These are phyloP conservation scores for Enteromius unitaeniatus DNA, from an alignment of 2,797 vertebrate species.

Conservation along the genomic window DNA sequence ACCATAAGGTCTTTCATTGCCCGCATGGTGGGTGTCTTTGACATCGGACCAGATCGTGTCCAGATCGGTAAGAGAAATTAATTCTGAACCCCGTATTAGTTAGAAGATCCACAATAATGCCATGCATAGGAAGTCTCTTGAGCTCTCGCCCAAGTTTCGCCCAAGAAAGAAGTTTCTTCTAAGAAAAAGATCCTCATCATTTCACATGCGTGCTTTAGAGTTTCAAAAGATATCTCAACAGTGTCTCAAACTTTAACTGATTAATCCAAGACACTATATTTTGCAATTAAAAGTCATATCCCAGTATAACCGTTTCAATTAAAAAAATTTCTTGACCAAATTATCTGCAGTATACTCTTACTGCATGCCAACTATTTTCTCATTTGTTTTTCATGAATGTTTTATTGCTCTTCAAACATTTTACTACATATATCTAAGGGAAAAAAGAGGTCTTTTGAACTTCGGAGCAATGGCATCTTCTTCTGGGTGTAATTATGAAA, in stretches of 20 bases:
- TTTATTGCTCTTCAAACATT: background rate
- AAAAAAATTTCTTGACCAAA: too few relatives aligned
- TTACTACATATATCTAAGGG: background rate
- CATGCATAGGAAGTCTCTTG: background rate
- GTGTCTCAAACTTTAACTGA: background rate
- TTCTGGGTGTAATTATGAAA: background rate
- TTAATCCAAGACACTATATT: background rate
- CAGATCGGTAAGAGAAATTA: conserved; percentile 87
- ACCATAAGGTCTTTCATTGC: conserved; percentile 92
- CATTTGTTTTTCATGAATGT: background rate
- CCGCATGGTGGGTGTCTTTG: conserved; percentile 94
- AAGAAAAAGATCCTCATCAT: background rate
- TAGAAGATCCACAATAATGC: background rate
- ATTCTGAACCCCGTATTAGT: background rate
- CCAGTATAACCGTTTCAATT: background rate
- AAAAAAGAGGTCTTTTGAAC: background rate
- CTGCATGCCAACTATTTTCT: background rate
- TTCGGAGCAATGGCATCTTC: background rate
- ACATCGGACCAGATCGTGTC: conserved; percentile 93
- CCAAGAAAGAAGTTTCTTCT: too few relatives aligned
- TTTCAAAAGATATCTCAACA: background rate
- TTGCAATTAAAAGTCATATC: background rate
- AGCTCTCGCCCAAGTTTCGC: background rate
- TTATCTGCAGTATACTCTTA: background rate
- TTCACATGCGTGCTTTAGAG: background rate